Base-by-base conservation (phyloP, 2,113 vertebrate genomes). In the Thunnus thynnus region DNA sequence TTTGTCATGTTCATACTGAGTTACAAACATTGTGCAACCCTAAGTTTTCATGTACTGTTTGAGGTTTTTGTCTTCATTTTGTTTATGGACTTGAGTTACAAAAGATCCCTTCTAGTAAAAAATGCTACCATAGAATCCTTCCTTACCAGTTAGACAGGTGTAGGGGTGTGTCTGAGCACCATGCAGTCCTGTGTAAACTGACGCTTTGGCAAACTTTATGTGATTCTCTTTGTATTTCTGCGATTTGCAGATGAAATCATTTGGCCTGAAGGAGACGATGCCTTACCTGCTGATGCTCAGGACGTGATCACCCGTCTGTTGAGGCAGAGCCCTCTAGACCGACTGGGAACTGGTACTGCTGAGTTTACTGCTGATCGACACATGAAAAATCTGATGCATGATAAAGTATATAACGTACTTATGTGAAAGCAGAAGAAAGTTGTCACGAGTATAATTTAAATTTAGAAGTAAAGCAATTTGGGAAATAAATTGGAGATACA, bases 261-360 rank as follows among this genome's bases (percentile, higher is more conserved):
- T 76, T 99, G 98, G 98, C 98, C 98, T 0, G 97, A 98, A 44
- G 98, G 97, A 22, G 98, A 99, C 0, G 98, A 99, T 50, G 94
- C 97, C 1, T 94, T 99, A 32, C 98, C 98, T 0, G 46, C 89
- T 0, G 98, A 99, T 0, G 96, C 97, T 66, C 98, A 99, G 89
- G 97, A 98, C 82, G 91, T 99, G 86, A 99, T 99, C 91, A 98
- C 89, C 0, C 93, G 95, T 11, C 78, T 99, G 52, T 95, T 99
- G 22, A 95, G 95, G 11, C 98, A 98, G 76, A 97, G 95, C 86
- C 95, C 98, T 0, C 92, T 98, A 47, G 98, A 99, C 51, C 96
- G 98, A 9, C 89, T 99, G 46, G 98, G 98, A 81, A 99, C 97
- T 2, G 98, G 98, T 99, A 93, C 63, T 25, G 18, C 56, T 76